A percentile compares a stretch with the other conserved stretches of the same genome.
Conservation (phyloP, 1,140 invertebrate species). For the Lysiphlebus fabarum region DNA sequence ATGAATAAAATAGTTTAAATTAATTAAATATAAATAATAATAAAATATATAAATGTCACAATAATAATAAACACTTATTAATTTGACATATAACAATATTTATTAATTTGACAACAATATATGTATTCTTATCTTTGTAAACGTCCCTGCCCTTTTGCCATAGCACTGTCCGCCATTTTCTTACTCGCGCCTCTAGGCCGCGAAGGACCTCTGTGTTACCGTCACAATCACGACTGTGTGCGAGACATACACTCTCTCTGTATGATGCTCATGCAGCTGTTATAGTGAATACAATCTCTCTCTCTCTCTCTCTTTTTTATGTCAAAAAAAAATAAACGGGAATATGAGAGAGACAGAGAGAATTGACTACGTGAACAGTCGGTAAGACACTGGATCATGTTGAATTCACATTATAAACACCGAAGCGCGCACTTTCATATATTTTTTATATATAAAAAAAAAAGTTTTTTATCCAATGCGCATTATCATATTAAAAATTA, state of each 20-base stretch:
- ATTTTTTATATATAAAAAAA: no score
- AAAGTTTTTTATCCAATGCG: no score
- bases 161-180: slow-evolving; percentile 53
- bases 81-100: background rate
- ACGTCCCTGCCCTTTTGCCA: slow-evolving; percentile 55
- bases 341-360: background rate
- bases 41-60: no score
- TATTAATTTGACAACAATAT: slow-evolving; percentile 26
- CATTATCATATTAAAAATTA: no score
- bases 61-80: no score
- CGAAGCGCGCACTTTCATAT: no score
- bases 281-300: no score
- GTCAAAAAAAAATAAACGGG: slow-evolving; percentile 5
- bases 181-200: slow-evolving; percentile 38
- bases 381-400: slow-evolving; percentile 18
- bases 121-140: slow-evolving; percentile 35
- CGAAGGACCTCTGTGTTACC: slow-evolving; percentile 24
- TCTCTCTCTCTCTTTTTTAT: background rate
- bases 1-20: slow-evolving; percentile 17
- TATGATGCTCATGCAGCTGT: no score
- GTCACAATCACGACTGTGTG: slow-evolving; percentile 4
- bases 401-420: no score
- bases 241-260: no score
- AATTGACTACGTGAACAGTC: slow-evolving; percentile 16
- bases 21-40: background rate